Percentiles rank a stretch among this genome's conserved stretches.
Evolutionary conservation across 2,113 vertebrate species (phyloP).

Genomic region (Tretioscincus oriximinensis): DNA sequence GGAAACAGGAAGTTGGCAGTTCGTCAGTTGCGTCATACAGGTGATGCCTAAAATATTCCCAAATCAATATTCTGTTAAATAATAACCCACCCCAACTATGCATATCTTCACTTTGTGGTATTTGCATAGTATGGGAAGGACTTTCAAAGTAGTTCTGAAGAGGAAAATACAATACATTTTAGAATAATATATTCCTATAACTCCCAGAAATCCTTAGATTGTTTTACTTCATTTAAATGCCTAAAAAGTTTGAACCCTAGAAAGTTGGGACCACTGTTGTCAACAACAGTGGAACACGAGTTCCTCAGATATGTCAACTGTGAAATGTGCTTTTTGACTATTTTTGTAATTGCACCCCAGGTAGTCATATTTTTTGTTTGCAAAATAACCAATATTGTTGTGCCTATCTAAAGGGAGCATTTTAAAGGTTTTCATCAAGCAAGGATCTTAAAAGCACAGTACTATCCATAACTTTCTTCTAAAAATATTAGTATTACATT

Average conservation of each 20-base stretch:
- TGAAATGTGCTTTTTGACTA: neutral
- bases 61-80: neutral
- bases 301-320: neutral
- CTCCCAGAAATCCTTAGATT: conserved; percentile 41
- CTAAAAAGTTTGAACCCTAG: conserved; percentile 54
- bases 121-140: no score
- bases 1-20: no score
- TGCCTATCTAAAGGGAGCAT: neutral
- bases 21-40: no score
- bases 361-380: neutral
- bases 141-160: neutral
- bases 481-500: neutral
- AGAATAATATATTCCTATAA: conserved; percentile 34
- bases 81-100: no score
- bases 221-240: conserved; percentile 64
- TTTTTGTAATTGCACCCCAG: neutral
- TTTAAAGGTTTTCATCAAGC: neutral
- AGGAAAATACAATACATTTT: neutral
- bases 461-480: neutral
- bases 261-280: conserved; percentile 36
- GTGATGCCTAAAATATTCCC: conserved; percentile 19
- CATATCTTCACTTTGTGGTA: neutral
- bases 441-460: neutral
- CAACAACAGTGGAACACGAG: conserved; percentile 47
- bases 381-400: neutral